These are phyloP conservation scores for Pachypeltis micranthus DNA, from an alignment of 1,140 invertebrate species.

Conservation along the genomic window DNA sequence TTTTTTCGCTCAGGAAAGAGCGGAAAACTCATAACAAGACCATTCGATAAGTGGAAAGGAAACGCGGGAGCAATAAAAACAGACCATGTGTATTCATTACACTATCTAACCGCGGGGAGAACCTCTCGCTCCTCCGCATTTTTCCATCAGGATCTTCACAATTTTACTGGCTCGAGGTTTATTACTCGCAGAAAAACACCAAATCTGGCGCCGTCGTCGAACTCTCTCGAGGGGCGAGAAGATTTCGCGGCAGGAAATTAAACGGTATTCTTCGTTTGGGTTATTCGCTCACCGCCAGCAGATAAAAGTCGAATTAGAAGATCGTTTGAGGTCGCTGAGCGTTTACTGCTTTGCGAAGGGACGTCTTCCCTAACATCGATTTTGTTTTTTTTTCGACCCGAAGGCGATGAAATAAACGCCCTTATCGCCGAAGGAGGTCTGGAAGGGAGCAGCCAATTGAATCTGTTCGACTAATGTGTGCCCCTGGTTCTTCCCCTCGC, in stretches of 20 bases:
- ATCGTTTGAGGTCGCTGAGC: not conserved
- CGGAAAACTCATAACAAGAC: no score
- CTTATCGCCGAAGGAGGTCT: not conserved
- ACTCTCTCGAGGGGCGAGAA: not conserved
- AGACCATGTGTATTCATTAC: constrained; percentile 6
- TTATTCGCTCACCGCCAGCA: not conserved
- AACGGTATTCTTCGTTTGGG: constrained; percentile 2
- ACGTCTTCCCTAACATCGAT: not conserved
- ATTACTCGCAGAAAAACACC: not conserved
- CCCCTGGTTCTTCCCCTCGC: not conserved
- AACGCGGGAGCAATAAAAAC: not conserved
- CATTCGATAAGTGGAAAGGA: not conserved
- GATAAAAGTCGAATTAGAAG: constrained; percentile 9
- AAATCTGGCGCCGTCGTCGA: not conserved
- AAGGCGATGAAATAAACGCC: not conserved
- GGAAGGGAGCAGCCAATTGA: not conserved
- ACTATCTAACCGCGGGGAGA: not conserved
- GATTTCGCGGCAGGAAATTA: not conserved
- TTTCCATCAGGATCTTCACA: not conserved
- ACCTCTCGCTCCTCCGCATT: not conserved
- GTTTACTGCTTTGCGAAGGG: not conserved
- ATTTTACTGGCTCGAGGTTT: not conserved
- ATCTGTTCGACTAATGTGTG: not conserved
- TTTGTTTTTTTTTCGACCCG: not conserved
- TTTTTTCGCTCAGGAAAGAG: no score